Conservation (phyloP, 2,113 vertebrate species). For the Oreotrochilus melanogaster region DNA sequence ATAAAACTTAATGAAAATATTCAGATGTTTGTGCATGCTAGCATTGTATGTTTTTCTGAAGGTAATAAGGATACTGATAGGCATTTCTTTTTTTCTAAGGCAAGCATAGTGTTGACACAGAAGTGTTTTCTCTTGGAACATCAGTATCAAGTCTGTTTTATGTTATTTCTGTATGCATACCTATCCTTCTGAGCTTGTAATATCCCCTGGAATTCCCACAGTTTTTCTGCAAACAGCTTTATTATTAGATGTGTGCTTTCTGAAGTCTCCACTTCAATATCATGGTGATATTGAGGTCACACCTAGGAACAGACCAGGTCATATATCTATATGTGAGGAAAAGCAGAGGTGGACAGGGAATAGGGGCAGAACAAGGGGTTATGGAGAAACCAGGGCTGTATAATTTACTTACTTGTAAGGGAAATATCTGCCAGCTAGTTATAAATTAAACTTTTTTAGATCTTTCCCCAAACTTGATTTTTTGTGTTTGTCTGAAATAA, state of each 20-base stretch:
- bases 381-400: neutral
- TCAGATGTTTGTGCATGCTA: rapidly evolving
- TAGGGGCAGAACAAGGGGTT: neutral
- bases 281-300: neutral
- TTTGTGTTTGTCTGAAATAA: neutral
- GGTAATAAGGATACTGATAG: neutral
- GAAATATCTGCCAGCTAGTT: neutral
- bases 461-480: neutral
- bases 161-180: neutral
- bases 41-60: neutral
- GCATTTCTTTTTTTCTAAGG: neutral
- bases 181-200: neutral
- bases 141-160: neutral
- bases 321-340: neutral
- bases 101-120: neutral
- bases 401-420: neutral
- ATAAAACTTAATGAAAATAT: neutral
- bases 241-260: neutral
- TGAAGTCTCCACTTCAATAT: neutral
- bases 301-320: neutral
- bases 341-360: neutral
- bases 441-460: neutral
- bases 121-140: neutral
- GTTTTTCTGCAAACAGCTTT: constrained; percentile 12
- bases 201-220: neutral